Base-by-base conservation (phyloP, 2,113 vertebrate genomes). In the Ranitomeya variabilis region DNA sequence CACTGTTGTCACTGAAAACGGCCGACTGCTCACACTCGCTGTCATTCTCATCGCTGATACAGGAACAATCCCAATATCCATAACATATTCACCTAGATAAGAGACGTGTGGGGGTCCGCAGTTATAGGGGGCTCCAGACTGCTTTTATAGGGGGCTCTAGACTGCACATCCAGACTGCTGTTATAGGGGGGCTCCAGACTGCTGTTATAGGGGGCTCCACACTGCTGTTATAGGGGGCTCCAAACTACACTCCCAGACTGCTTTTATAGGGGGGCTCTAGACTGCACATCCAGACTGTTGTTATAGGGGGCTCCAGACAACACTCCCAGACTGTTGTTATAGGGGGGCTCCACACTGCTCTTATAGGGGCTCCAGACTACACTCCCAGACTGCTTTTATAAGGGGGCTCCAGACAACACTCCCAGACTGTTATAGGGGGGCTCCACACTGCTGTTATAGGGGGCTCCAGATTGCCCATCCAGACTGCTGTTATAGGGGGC, bases 1-100 rank as follows among this genome's bases (percentile, higher is more conserved):
- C 54, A 85, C 57, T 54, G 57, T 78, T 71, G 71, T 67, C 79
- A 89, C 69, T 60, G 51, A 66, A 15, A 88, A 55, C 37, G n/a
- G 60, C 54, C n/a, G 23, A 52, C 67, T 86, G 73, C 57, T 31
- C 21, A 37, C 76, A 67, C 13, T 67, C 76, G 83, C 64, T 64
- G 57, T 86, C 31, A 23, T 62, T 54, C 11, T 66, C 37, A 37
- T 52, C 52, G 64, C 21, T 31, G 73, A 31, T 31, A 31, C 55
- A 12, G 7, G n/a, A 26, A 16, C 4, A 71, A 55, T 19, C 16
- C 19, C 19, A 7, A 60, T 59, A 31, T 2, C 26, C 18, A 11
- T 57, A 9, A 13, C 8, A 1, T 57, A 57, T 2, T 1, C 55
- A 57, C 37, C 37, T 45, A 45, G 37, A 5, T 5, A 5, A 45